Evolutionary conservation across 2,888 invertebrate genomes (phyloP).

Genomic region (Cataglyphis livida): DNA sequence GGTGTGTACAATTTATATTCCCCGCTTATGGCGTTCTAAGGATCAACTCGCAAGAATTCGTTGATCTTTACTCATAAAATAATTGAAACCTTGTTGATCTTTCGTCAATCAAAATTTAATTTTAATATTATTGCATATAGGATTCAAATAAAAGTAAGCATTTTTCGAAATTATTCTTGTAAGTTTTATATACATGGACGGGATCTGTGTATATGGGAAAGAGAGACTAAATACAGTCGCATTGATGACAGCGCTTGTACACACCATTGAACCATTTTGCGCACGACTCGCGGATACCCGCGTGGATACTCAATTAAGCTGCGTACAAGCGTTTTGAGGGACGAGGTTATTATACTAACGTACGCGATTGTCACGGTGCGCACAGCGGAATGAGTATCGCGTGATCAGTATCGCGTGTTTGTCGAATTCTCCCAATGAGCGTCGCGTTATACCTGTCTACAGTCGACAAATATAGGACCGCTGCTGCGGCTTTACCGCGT

Average conservation of each 20-base stretch:
- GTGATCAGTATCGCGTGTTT: conserved; percentile 74
- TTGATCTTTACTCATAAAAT: not conserved
- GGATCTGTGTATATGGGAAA: not conserved
- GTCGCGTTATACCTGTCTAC: conserved; percentile 64
- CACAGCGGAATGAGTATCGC: conserved; percentile 60
- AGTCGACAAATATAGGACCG: conserved; percentile 75
- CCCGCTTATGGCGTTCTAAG: not conserved
- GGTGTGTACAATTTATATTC: not conserved
- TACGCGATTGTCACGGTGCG: conserved; percentile 3
- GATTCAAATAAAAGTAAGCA: not conserved
- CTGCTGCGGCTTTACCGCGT: conserved; percentile 65
- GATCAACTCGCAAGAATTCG: not conserved
- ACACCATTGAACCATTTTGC: conserved; percentile 21
- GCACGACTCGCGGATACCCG: conserved; percentile 9
- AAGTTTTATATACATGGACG: not conserved
- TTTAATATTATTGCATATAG: not conserved
- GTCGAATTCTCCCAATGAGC: conserved; percentile 68
- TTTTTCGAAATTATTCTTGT: not conserved
- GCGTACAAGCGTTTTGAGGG: conserved; percentile 40
- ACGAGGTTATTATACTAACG: conserved; percentile 50
- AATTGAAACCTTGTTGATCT: not conserved
- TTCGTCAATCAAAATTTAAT: not conserved
- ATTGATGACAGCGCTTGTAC: not conserved
- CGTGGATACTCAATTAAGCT: conserved; percentile 32
- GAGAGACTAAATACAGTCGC: not conserved